Conservation (phyloP, 2,888 invertebrate species). For the Cephus nigrinus region DNA sequence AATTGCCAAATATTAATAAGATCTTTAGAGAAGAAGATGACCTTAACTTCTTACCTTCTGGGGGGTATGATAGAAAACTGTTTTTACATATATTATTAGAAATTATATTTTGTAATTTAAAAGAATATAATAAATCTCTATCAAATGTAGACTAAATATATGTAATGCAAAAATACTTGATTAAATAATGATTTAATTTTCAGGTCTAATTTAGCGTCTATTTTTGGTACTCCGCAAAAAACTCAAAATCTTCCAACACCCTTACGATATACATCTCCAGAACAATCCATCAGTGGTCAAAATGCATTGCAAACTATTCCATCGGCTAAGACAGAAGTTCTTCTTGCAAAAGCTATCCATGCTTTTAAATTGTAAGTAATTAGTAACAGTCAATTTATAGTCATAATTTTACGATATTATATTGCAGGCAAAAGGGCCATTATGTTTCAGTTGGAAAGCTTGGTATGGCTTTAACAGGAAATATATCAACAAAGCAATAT, state of each 20-base stretch:
- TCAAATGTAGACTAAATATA: neutral
- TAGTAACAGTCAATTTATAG: neutral
- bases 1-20: conserved; percentile 53
- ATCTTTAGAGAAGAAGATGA: conserved; percentile 55
- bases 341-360: conserved; percentile 52
- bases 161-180: neutral
- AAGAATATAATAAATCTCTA: no score
- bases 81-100: neutral
- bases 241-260: conserved; percentile 16
- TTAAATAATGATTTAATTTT: conserved; percentile 12
- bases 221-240: conserved; percentile 42
- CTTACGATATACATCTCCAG: conserved; percentile 14
- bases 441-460: conserved; percentile 56
- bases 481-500: conserved; percentile 44
- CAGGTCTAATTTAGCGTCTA: conserved; percentile 53
- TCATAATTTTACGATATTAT: neutral
- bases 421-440: conserved; percentile 50
- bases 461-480: conserved; percentile 58
- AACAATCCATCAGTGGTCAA: conserved; percentile 30
- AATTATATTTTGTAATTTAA: neutral
- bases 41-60: conserved; percentile 48
- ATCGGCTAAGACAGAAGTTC: conserved; percentile 46
- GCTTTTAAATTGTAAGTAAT: conserved; percentile 53
- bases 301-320: conserved; percentile 32
- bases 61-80: conserved; percentile 41